Base-by-base conservation (phyloP, 2,888 invertebrate species). In the Tenodera sinensis region DNA sequence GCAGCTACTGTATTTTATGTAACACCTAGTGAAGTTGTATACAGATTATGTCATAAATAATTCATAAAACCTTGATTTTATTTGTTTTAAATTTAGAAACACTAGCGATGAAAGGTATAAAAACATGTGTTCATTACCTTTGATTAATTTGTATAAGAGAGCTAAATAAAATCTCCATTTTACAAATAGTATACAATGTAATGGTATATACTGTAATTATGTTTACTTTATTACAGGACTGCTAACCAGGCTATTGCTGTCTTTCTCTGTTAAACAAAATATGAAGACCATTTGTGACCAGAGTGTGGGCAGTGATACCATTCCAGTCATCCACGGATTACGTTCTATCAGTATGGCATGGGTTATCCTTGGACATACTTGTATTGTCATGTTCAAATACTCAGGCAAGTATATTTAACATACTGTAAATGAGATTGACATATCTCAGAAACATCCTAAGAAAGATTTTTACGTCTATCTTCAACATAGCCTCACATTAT, bases 321-420 rank as follows among this genome's bases (percentile, higher is more conserved):
- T 93, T 88, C 93, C 93, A 90, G 93, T 93, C 4, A 91, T 93
- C 30, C 93, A 93, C 88, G 93, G 93, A 15, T 92, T 93, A 0
- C 91, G 93, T 27, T 93, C 93, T 71, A 92, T 93, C 90, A 93
- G 93, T 15, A 93, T 93, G 93, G 93, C 92, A 0, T 93, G 93
- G 93, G 93, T 93, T 6, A 93, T 93, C 83, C 92, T 93, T 1
- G 93, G 93, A 0, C 93, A 93, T 90, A 93, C 93, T 1, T 93
- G 93, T 91, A 97, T 97, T 91, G 95, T 97, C 4, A 96, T 96
- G 4, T 97, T 97, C 93, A 97, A 97, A 94, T 97, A 97, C 86
- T 91, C 91, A 47, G 91, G 91, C 91, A 87, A 71, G 90, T 87
- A 9, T 89, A n/a, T 9, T 27, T 83, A 20, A 28, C 12, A 1